Conservation (phyloP, 1,140 invertebrate species). For the Trichonephila clavata region DNA sequence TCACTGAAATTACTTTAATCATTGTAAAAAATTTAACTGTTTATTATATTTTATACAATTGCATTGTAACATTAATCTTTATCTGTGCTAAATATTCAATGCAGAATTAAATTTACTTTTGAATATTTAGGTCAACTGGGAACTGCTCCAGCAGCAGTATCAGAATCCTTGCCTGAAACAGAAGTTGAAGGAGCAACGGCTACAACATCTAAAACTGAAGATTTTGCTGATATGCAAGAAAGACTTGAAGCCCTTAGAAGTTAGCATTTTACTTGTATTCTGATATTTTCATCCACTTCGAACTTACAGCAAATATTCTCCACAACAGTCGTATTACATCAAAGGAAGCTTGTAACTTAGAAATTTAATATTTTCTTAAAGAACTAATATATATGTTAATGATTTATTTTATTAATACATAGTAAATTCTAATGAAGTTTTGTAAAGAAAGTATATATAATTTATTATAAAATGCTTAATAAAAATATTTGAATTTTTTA, state of each 20-base stretch:
- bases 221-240: slow-evolving; percentile 92
- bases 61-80: too few relatives aligned
- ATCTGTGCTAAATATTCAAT: too few relatives aligned
- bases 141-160: slow-evolving; percentile 88
- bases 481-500: neutral
- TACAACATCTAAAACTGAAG: slow-evolving; percentile 87
- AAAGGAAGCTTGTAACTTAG: neutral
- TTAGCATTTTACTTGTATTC: slow-evolving; percentile 80
- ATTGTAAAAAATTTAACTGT: too few relatives aligned
- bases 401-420: neutral
- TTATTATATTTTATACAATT: too few relatives aligned
- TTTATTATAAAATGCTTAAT: slow-evolving; percentile 19
- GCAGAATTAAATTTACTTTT: too few relatives aligned
- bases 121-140: slow-evolving; percentile 86
- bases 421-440: neutral
- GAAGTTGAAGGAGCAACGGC: slow-evolving; percentile 80
- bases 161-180: slow-evolving; percentile 81
- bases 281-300: neutral
- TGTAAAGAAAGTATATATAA: neutral
- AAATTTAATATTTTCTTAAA: slow-evolving; percentile 29
- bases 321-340: neutral
- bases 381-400: neutral
- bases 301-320: neutral
- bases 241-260: slow-evolving; percentile 91
- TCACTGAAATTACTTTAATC: too few relatives aligned